A percentile compares a stretch with the other conserved stretches of the same genome.
Evolutionary conservation across 2,797 vertebrate genomes (phyloP).

Genomic region (Crypturellus tataupa): DNA sequence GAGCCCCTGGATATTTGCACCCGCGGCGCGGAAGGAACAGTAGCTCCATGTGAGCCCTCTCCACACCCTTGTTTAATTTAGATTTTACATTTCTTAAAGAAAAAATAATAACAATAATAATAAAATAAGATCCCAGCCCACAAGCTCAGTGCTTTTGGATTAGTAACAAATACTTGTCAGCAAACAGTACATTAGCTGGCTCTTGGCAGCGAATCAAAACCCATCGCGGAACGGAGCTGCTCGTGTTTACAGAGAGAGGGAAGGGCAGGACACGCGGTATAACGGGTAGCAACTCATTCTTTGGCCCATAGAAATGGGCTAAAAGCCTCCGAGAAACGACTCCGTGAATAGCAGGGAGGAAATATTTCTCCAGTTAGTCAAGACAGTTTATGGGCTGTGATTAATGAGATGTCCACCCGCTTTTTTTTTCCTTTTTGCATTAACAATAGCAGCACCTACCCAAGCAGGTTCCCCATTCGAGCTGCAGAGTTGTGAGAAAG

Average conservation of each 20-base stretch:
- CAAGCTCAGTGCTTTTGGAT: conserved; percentile 70
- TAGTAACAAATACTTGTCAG: conserved; percentile 80
- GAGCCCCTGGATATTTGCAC: neutral
- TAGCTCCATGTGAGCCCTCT: conserved; percentile 65
- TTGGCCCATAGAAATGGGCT: conserved; percentile 12
- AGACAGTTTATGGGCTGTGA: conserved; percentile 59
- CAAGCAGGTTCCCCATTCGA: neutral
- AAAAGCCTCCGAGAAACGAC: conserved; percentile 27
- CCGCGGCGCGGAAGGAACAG: conserved; percentile 48
- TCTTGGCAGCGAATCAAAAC: conserved; percentile 81
- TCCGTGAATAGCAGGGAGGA: conserved; percentile 42
- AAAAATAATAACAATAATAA: neutral
- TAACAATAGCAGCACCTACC: conserved; percentile 47
- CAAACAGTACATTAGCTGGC: conserved; percentile 82
- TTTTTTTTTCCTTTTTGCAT: neutral
- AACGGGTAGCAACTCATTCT: conserved; percentile 70
- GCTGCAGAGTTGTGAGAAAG: neutral
- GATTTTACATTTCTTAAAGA: conserved; percentile 52
- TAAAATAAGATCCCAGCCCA: conserved; percentile 52
- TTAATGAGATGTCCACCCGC: conserved; percentile 53
- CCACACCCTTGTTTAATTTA: conserved; percentile 77
- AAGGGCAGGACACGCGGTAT: conserved; percentile 69
- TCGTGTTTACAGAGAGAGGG: conserved; percentile 75
- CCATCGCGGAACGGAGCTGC: conserved; percentile 77
- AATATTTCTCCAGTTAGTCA: conserved; percentile 67